phyloP scores from a whole-genome alignment of 1,140 invertebrate genomes.

The Rhagoletis pomonella region DNA sequence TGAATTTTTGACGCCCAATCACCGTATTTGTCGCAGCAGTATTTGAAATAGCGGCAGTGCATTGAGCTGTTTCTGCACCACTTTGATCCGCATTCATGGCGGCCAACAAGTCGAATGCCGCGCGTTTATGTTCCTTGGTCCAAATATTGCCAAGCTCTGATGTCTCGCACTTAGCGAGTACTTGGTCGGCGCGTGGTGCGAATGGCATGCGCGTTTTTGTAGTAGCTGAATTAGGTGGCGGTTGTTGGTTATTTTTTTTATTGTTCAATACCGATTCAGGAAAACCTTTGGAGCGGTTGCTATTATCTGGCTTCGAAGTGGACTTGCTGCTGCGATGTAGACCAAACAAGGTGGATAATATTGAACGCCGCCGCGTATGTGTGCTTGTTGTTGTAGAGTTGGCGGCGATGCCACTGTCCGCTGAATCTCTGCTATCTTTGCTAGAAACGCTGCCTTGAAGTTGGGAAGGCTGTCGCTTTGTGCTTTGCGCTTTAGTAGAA shows the following conservation, averaged over 20 bases:
- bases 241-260: slow-evolving; percentile 14
- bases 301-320: background rate
- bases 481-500: background rate
- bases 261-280: background rate
- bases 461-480: background rate
- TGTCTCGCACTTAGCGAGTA: slow-evolving; percentile 54
- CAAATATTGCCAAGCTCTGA: slow-evolving; percentile 66
- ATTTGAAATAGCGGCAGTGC: background rate
- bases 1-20: slow-evolving; percentile 62
- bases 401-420: slow-evolving; percentile 64
- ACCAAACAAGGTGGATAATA: slow-evolving; percentile 65
- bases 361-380: slow-evolving; percentile 64
- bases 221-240: background rate
- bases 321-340: slow-evolving; percentile 60
- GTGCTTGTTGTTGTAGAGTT: slow-evolving; percentile 59
- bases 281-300: background rate
- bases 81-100: slow-evolving; percentile 73
- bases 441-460: slow-evolving; percentile 68
- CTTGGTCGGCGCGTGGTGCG: background rate
- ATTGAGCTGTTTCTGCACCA: slow-evolving; percentile 58
- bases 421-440: slow-evolving; percentile 59
- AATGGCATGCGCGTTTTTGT: background rate
- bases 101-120: slow-evolving; percentile 75
- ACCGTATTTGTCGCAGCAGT: background rate
- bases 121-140: slow-evolving; percentile 75